Evolutionary conservation across 2,113 vertebrate genomes (phyloP).

Genomic region (Trematocara zebra): DNA sequence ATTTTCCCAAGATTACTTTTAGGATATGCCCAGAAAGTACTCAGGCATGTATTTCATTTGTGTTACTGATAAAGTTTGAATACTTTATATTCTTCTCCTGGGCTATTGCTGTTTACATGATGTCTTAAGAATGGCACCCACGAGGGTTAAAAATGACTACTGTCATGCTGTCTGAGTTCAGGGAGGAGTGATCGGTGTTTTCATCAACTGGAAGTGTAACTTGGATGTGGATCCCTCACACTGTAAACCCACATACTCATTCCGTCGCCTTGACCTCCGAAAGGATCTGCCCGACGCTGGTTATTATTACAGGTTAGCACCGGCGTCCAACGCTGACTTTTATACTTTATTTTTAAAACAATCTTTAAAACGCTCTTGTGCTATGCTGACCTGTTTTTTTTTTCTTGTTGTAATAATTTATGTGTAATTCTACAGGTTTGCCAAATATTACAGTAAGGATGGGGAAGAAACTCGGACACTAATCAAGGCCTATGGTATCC

Average conservation of each 20-base stretch:
- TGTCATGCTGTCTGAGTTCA: conserved; percentile 29
- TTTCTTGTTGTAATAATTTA: not conserved
- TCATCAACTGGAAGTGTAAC: conserved; percentile 82
- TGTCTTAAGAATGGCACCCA: not conserved
- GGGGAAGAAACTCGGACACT: conserved; percentile 76
- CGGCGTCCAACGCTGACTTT: not conserved
- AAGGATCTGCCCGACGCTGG: conserved; percentile 66
- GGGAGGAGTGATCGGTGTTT: conserved; percentile 82
- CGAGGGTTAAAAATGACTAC: not conserved
- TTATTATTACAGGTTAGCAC: conserved; percentile 79
- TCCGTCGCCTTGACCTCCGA: conserved; percentile 77
- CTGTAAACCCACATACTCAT: conserved; percentile 81
- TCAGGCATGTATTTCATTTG: not conserved
- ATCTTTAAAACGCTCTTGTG: not conserved
- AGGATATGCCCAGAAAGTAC: not conserved
- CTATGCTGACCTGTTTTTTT: not conserved
- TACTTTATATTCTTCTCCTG: not conserved
- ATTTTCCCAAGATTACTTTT: not conserved
- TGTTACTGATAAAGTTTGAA: not conserved
- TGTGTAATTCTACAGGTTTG: conserved; percentile 66
- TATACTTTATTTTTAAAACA: not conserved
- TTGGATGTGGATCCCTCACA: conserved; percentile 74
- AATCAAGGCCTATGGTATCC: conserved; percentile 85
- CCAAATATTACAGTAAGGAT: conserved; percentile 79
- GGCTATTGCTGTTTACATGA: not conserved